Conservation (phyloP, 1,140 invertebrate genomes). For the fruit fly (Drosophila melanogaster) region Release_6_plus_ISO1_MT NT_037436.4:8253501-8254000, state of each 20-base stretch:
- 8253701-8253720: constrained; percentile 38
- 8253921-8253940: background rate
- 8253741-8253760: constrained; percentile 58
- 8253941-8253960: background rate
- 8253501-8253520: constrained; percentile 12
- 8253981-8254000: background rate
- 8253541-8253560: constrained; percentile 1
- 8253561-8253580: constrained; percentile 14
- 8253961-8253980: background rate
- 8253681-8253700: constrained; percentile 78
- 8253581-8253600: constrained; percentile 78
- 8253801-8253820: constrained; percentile 33
- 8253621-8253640: constrained; percentile 11
- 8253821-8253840: background rate
- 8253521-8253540: background rate
- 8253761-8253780: constrained; percentile 48
- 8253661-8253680: constrained; percentile 77
- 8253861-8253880: constrained; percentile 23
- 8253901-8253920: constrained; percentile 10
- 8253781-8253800: constrained; percentile 27
- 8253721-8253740: constrained; percentile 80
- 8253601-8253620: constrained; percentile 66
- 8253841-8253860: constrained; percentile 37
- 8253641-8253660: constrained; percentile 65
- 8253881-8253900: constrained; percentile 34